These are phyloP conservation scores for Aphelinus atriplicis DNA, from an alignment of 1,140 invertebrate species.

Conservation along the genomic window DNA sequence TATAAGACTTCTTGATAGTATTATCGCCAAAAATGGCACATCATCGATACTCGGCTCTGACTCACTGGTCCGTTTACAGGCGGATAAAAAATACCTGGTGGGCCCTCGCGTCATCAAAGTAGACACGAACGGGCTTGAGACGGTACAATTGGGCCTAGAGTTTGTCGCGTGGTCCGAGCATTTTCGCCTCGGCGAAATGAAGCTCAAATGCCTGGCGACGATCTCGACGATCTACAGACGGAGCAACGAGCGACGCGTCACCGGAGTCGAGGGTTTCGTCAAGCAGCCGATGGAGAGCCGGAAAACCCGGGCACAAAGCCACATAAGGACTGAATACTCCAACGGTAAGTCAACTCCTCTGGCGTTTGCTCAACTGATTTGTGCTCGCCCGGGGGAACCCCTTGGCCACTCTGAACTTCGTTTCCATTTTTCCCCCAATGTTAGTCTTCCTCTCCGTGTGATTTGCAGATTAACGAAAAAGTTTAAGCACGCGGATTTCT, in stretches of 20 bases:
- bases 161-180: conserved; percentile 81
- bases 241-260: conserved; percentile 84
- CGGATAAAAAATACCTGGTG: conserved; percentile 65
- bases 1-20: no score
- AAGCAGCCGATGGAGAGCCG: conserved; percentile 73
- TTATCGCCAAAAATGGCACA: no score
- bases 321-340: conserved; percentile 47
- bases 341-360: no score
- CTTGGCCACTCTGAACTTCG: not conserved
- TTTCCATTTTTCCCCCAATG: no score
- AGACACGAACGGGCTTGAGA: conserved; percentile 72
- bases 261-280: conserved; percentile 72
- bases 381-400: conserved; percentile 14
- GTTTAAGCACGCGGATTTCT: no score
- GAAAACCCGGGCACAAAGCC: conserved; percentile 65
- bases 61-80: conserved; percentile 51
- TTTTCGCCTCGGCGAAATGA: conserved; percentile 83
- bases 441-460: no score
- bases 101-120: conserved; percentile 57
- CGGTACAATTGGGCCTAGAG: conserved; percentile 75
- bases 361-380: conserved; percentile 13
- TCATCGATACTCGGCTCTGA: no score
- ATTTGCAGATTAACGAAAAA: no score
- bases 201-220: conserved; percentile 87
- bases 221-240: conserved; percentile 85